Evolutionary conservation across 2,797 vertebrate genomes (phyloP), one percentile per base, ranked within the genome.

Genomic region (Fistularia tabacaria): DNA sequence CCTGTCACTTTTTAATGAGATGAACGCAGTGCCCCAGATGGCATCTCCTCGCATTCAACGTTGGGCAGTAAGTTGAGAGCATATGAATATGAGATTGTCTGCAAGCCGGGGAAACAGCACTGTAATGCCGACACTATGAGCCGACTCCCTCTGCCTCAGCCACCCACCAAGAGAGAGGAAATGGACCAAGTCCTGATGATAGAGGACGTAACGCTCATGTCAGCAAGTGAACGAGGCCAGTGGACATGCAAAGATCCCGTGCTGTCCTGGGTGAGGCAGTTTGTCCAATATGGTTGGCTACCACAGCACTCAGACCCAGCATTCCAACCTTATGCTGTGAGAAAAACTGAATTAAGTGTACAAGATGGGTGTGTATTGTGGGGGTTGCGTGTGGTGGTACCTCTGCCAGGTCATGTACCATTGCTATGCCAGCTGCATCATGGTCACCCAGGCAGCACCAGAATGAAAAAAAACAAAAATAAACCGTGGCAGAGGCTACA

Each of bases 41-140:
- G 36, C 36, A n/a, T 50, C 49, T 12, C 36, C 36, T 1, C 12
- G 37, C 38, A 36, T 50, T 8, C 49, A 50, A 38, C 38, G 49
- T 12, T 50, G 49, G 36, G 37, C 49, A n/a, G 69, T 56, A n/a
- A 50, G 36, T 11, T 50, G 36, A 49, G 54, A 59, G 61, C 67
- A 1, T 74, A 66, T 9, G 49, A 77, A 46, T 71, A 73, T 8
- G 36, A 14, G 6, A 69, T 77, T 7, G 10, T 70, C 6, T 72
- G 70, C 4, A 76, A 73, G 37, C 8, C 42, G 13, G 69, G 64
- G 1, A 67, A 55, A n/a, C 5, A 61, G 1, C 65, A 74, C 15
- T 12, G 8, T 7, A 77, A 70, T 43, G 60, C 61, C 0, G 62
- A 71, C 1, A 54, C 60, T 7, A 14, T 72, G 6, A 75, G 47